Base-by-base conservation (phyloP, 2,113 vertebrate genomes). In the Prochilodus magdalenae region DNA sequence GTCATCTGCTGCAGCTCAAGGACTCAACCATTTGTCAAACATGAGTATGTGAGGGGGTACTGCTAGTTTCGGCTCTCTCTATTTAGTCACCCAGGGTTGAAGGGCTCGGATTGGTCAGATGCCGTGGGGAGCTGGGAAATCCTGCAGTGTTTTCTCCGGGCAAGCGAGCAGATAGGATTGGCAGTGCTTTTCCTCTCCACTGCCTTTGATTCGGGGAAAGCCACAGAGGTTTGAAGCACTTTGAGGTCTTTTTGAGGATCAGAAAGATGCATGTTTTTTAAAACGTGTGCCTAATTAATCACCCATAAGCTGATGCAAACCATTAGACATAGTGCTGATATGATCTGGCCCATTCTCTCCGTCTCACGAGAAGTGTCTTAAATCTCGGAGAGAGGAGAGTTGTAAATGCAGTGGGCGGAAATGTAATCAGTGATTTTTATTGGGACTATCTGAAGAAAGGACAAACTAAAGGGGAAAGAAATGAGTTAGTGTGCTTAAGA, bases 11-110 rank as follows among this genome's bases (percentile, higher is more conserved):
- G 73, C 49, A 81, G 83, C 75, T 85, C 75, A 81, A 85, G 69
- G 83, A 78, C 79, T 85, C 62, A 22, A 57, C 26, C 40, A 74
- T 85, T 74, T 81, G 79, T 78, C 60, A 81, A 77, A 81, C n/a
- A 73, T 67, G 59, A 53, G 18, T 59, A 77, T 60, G 36, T 81
- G 57, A 44, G 80, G 80, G 80, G 79, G 55, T 85, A 78, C 83
- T 72, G 60, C 51, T 65, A 60, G 78, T 81, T 57, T 81, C 49
- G 15, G 29, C 55, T 73, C 67, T 73, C 63, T 84, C 66, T 85
- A 77, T 81, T 77, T 80, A 81, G 79, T 78, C 69, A 66, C 69
- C 18, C 40, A 72, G 79, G 60, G 71, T 73, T 81, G 83, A 40
- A 73, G 33, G 29, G 7, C 75, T 81, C 60, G 8, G 63, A 77